Conservation (phyloP, 2,888 invertebrate genomes). For the Chymomyza amoena region DNA sequence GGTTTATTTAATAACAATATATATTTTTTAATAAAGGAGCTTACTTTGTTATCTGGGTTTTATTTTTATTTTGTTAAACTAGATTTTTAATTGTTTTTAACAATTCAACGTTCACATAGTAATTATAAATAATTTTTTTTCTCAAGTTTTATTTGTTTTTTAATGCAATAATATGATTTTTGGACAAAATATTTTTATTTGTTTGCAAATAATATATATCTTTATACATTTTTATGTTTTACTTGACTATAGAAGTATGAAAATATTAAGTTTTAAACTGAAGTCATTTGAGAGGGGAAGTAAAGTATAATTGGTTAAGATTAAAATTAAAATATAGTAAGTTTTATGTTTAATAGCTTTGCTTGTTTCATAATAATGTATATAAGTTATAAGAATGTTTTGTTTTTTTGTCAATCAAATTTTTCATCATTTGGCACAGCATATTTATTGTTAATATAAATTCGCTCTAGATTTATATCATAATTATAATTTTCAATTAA, state of each 20-base stretch:
- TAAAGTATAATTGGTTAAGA: constrained; percentile 2
- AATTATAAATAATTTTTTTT: constrained; percentile 59
- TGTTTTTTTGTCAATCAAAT: constrained; percentile 7
- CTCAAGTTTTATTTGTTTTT: constrained; percentile 30
- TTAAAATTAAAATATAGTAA: constrained; percentile 1
- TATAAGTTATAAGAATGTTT: neutral
- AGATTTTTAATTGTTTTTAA: constrained; percentile 63
- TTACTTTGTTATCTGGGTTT: constrained; percentile 22
- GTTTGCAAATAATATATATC: constrained; percentile 23
- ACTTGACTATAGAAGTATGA: constrained; percentile 7
- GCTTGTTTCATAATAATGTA: neutral
- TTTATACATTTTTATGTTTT: constrained; percentile 12
- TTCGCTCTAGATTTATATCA: neutral
- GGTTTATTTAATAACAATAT: constrained; percentile 52
- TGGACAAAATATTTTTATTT: constrained; percentile 55
- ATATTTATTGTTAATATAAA: neutral
- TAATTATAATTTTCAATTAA: constrained; percentile 15
- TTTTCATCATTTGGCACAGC: constrained; percentile 30
- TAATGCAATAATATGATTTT: constrained; percentile 38
- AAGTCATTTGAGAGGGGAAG: constrained; percentile 2
- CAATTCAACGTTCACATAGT: constrained; percentile 66
- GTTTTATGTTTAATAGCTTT: neutral
- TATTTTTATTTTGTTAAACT: constrained; percentile 50
- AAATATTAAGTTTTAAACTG: constrained; percentile 31
- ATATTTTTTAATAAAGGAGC: constrained; percentile 16